Percentiles rank a stretch among this genome's conserved stretches.
phyloP scores from a whole-genome alignment of 2,113 vertebrate genomes.

The Murina feae region DNA sequence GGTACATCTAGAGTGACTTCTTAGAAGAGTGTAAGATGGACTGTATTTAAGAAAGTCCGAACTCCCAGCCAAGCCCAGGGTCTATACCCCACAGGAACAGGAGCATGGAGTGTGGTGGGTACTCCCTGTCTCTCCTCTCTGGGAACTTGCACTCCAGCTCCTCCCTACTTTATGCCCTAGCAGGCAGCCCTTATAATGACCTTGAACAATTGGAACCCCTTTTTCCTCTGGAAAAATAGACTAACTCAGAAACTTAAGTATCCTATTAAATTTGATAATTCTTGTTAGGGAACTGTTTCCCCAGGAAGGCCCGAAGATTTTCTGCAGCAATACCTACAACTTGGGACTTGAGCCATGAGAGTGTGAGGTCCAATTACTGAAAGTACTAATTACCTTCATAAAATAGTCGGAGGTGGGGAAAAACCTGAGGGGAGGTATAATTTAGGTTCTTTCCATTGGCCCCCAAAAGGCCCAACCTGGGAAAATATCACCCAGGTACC shows the following conservation, averaged over 20 bases:
- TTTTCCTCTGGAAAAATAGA: conserved; percentile 13
- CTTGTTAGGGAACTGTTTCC: not conserved
- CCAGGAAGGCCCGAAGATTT: not conserved
- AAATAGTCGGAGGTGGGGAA: conserved; percentile 20
- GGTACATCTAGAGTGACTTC: conserved; percentile 74
- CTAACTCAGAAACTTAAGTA: conserved; percentile 30
- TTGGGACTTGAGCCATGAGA: conserved; percentile 1
- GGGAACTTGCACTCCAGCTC: not conserved
- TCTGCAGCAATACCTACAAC: not conserved
- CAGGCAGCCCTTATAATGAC: not conserved
- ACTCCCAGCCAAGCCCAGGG: not conserved
- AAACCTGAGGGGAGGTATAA: not conserved
- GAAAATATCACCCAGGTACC: conserved; percentile 49
- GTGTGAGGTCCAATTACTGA: conserved; percentile 57
- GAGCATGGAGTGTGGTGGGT: rapidly evolving
- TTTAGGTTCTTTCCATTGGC: conserved; percentile 58
- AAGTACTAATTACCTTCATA: conserved; percentile 69
- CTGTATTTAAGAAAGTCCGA: conserved; percentile 73
- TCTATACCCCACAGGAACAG: not conserved
- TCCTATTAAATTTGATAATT: conserved; percentile 44
- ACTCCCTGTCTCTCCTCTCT: not conserved
- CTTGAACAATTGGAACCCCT: not conserved
- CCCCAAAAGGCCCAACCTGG: conserved; percentile 10
- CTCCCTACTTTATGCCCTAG: too few relatives aligned
- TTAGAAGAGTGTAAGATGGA: conserved; percentile 66